phyloP scores from a whole-genome alignment of 92 coral and sea anemone species.

The Epizoanthus scotinus region DNA sequence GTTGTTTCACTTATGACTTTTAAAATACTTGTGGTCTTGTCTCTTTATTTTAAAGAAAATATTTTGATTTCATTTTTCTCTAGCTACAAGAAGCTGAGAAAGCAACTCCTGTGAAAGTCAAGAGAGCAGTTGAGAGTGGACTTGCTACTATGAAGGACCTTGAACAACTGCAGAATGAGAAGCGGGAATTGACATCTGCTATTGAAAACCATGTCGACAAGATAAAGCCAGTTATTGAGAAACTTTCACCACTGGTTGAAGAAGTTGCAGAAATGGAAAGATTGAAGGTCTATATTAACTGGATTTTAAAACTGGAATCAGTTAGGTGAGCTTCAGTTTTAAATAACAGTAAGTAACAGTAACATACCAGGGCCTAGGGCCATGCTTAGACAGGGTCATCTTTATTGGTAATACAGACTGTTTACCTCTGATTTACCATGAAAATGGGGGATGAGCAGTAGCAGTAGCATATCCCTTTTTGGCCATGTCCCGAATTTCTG shows the following conservation, averaged over 20 bases:
- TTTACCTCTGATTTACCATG: no score
- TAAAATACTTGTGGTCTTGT: no score
- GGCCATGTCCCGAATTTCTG: no score
- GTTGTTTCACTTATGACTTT: no score
- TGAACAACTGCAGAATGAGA: conserved; percentile 45
- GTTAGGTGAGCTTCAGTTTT: conserved; percentile 65
- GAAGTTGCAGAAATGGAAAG: conserved; percentile 85
- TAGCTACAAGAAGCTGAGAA: conserved; percentile 71
- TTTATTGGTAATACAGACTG: no score
- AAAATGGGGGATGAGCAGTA: no score
- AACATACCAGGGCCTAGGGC: no score
- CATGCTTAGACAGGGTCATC: no score
- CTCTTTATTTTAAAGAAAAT: no score
- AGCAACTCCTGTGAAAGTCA: conserved; percentile 66
- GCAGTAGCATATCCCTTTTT: no score
- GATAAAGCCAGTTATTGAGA: conserved; percentile 61
- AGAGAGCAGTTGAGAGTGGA: conserved; percentile 69
- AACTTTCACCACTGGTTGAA: conserved; percentile 59
- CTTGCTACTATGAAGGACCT: conserved; percentile 52
- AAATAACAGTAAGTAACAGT: no score
- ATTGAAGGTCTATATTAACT: conserved; percentile 78
- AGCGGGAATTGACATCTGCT: conserved; percentile 44
- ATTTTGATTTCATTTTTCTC: not conserved
- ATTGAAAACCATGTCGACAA: conserved; percentile 57
- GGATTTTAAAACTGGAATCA: conserved; percentile 85